Evolutionary conservation across 2,113 vertebrate species (phyloP).

Genomic region (Crypturellus undulatus): DNA sequence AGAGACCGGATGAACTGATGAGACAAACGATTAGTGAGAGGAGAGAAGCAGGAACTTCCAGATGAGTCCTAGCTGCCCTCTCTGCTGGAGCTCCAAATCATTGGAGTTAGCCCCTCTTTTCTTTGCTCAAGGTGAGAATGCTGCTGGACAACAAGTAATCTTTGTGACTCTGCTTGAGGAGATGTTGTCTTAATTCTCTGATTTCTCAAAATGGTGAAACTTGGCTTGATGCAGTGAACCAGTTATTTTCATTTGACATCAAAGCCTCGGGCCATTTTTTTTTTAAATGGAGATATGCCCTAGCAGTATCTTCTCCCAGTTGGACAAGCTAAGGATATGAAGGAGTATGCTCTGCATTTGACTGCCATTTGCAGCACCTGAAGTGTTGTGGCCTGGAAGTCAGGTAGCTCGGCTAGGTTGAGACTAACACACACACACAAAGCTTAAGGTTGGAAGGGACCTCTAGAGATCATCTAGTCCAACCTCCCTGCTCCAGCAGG

Average conservation of each 20-base stretch:
- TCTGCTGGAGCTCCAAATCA: neutral
- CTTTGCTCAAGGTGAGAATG: neutral
- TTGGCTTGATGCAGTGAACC: neutral
- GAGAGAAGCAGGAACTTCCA: neutral
- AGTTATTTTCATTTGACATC: neutral
- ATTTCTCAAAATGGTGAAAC: neutral
- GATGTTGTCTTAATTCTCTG: neutral
- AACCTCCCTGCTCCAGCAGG: too few relatives aligned
- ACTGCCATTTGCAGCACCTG: neutral
- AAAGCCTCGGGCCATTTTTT: neutral
- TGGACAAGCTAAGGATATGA: neutral
- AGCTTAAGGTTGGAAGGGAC: too few relatives aligned
- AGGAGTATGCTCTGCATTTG: neutral
- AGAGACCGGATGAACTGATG: neutral
- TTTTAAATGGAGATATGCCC: neutral
- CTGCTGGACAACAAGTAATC: neutral
- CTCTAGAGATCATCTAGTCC: too few relatives aligned
- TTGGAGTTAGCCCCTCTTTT: neutral
- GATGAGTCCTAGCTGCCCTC: neutral
- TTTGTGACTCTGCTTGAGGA: neutral
- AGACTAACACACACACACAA: neutral
- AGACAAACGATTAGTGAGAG: neutral
- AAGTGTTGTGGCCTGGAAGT: neutral
- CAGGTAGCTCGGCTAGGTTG: neutral
- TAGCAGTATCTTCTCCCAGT: neutral